Conservation (phyloP, 2,797 vertebrate genomes). For the Melanotaenia maccullochi region DNA sequence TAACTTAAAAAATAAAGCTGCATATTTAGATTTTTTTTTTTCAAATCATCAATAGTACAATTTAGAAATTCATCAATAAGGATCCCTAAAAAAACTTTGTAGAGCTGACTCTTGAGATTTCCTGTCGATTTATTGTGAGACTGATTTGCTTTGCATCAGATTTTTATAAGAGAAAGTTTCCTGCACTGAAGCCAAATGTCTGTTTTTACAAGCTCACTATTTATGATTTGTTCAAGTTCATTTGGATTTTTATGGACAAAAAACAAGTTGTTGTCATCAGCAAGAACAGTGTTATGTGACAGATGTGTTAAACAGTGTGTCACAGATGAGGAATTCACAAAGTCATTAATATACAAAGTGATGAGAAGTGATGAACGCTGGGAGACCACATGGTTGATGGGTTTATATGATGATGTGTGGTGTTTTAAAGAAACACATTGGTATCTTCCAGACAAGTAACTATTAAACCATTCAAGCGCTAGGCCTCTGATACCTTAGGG, state of each 20-base stretch:
- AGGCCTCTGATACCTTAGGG: too few species aligned
- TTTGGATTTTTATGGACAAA: not conserved
- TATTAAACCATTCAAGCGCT: too few species aligned
- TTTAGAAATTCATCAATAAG: not conserved
- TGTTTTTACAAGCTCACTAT: not conserved
- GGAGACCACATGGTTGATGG: too few species aligned
- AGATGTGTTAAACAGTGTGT: too few species aligned
- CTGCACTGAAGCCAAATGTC: not conserved
- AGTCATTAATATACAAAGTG: too few species aligned
- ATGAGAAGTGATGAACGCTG: too few species aligned
- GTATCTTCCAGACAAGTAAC: too few species aligned
- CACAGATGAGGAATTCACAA: not conserved
- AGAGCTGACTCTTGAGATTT: not conserved
- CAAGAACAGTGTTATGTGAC: not conserved
- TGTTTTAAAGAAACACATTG: too few species aligned
- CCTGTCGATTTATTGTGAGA: not conserved
- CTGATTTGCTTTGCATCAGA: not conserved
- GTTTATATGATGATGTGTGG: too few species aligned
- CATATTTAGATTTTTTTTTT: too few species aligned
- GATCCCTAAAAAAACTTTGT: not conserved
- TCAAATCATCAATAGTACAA: not conserved
- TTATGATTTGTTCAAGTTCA: not conserved
- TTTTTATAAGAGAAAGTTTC: not conserved
- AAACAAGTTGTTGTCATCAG: not conserved
- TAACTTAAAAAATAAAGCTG: too few species aligned